Percentiles rank a stretch among this genome's conserved stretches.
Conservation (phyloP, 2,113 vertebrate species). For the Syrrhaptes paradoxus region DNA sequence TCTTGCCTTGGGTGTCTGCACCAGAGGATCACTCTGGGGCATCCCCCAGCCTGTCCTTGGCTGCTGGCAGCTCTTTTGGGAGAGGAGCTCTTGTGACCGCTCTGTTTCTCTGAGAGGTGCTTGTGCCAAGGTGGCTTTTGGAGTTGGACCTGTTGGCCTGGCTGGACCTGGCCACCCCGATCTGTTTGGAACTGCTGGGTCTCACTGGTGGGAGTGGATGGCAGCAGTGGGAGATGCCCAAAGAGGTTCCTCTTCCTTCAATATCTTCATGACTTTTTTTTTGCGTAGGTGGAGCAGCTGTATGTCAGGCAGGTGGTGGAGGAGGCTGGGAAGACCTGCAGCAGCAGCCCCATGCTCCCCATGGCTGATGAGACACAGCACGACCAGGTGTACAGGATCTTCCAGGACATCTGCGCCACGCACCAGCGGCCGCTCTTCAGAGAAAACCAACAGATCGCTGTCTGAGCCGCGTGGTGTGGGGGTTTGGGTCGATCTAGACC, state of each 20-base stretch:
- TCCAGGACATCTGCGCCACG: constrained; percentile 75
- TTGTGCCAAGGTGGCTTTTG: neutral
- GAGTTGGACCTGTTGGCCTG: neutral
- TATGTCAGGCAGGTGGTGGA: constrained; percentile 73
- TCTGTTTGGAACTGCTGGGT: neutral
- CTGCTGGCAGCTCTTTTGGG: neutral
- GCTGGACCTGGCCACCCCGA: neutral
- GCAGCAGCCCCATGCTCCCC: constrained; percentile 28
- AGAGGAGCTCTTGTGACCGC: neutral
- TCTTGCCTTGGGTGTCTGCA: neutral
- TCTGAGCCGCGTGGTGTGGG: constrained; percentile 50
- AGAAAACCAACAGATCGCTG: constrained; percentile 91
- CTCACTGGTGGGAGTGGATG: neutral
- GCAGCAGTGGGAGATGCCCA: neutral
- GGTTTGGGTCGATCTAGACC: neutral
- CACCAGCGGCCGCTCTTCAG: constrained; percentile 87
- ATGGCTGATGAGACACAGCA: constrained; percentile 57
- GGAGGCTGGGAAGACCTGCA: constrained; percentile 66
- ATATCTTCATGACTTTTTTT: neutral
- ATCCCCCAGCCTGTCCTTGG: neutral
- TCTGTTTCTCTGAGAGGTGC: neutral
- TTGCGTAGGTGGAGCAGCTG: constrained; percentile 75
- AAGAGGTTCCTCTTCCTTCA: neutral
- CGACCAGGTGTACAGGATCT: constrained; percentile 74
- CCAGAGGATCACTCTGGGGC: neutral